A percentile compares a stretch with the other conserved stretches of the same genome.
These are phyloP conservation scores for Anastrepha ludens DNA, from an alignment of 1,140 invertebrate genomes.

Conservation along the genomic window DNA sequence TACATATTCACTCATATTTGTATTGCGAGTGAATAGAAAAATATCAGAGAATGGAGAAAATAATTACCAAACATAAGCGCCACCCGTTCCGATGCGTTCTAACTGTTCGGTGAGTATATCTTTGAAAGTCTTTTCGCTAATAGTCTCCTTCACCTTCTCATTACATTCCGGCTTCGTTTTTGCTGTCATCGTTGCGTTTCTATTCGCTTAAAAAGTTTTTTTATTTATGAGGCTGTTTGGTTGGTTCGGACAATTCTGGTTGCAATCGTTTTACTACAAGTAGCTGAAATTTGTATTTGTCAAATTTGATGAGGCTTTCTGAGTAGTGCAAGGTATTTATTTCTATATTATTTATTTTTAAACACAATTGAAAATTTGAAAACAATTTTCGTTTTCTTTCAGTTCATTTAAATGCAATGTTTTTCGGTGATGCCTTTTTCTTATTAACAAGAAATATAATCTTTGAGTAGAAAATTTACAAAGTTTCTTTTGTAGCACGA, in stretches of 20 bases:
- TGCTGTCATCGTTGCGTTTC: constrained; percentile 62
- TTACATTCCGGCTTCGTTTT: neutral
- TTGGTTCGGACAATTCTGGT: too few relatives aligned
- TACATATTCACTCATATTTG: too few relatives aligned
- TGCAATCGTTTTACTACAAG: too few relatives aligned
- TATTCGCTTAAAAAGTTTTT: neutral
- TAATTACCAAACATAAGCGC: constrained; percentile 70
- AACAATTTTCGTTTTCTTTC: too few relatives aligned
- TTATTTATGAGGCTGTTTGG: neutral
- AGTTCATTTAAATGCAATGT: neutral
- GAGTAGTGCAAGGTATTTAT: too few relatives aligned
- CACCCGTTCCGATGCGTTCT: constrained; percentile 68
- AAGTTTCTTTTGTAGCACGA: neutral
- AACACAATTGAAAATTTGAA: too few relatives aligned
- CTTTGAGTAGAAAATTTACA: neutral
- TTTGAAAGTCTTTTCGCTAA: constrained; percentile 69
- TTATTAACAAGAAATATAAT: neutral
- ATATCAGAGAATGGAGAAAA: neutral
- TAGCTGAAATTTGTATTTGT: too few relatives aligned
- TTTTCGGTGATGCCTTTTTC: neutral
- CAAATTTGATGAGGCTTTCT: too few relatives aligned
- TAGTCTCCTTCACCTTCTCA: constrained; percentile 66
- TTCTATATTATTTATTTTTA: too few relatives aligned
- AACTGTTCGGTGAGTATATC: constrained; percentile 71
- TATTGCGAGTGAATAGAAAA: too few relatives aligned